A percentile compares a stretch with the other conserved stretches of the same genome.
These are phyloP conservation scores for Scaptomyza caliginosa DNA, from an alignment of 2,888 invertebrate species.

Conservation along the genomic window DNA sequence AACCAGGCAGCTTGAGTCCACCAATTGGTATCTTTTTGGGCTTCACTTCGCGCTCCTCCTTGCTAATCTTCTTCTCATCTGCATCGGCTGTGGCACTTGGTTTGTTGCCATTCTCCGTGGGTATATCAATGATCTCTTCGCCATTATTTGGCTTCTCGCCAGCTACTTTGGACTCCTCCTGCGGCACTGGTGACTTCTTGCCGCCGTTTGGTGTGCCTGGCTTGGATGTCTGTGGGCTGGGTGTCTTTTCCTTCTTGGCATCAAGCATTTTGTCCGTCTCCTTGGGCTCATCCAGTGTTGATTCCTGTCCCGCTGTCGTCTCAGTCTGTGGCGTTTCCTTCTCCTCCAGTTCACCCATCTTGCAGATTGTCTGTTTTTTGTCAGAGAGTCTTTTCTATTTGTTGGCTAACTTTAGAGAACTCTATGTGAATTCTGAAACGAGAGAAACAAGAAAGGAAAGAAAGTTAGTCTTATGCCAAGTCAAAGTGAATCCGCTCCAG, in stretches of 20 bases:
- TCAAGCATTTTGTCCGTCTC: constrained; percentile 84
- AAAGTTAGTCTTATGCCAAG: constrained; percentile 1
- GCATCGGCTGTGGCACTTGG: constrained; percentile 34
- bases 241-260: constrained; percentile 72
- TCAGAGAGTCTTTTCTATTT: neutral
- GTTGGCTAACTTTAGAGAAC: constrained; percentile 50
- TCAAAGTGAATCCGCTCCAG: neutral
- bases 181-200: constrained; percentile 57
- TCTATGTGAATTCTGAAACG: constrained; percentile 54
- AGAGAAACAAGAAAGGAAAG: neutral
- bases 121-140: constrained; percentile 83
- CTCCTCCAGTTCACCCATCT: constrained; percentile 84
- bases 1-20: constrained; percentile 94
- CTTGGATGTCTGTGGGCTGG: constrained; percentile 71
- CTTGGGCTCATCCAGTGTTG: constrained; percentile 81
- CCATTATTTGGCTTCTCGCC: constrained; percentile 52
- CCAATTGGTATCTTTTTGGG: constrained; percentile 94
- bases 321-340: constrained; percentile 83
- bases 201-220: constrained; percentile 71
- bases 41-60: constrained; percentile 90
- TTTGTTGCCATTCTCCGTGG: constrained; percentile 68
- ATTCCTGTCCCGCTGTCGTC: constrained; percentile 73
- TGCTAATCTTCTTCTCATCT: constrained; percentile 84
- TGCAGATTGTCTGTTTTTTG: constrained; percentile 1
- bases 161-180: constrained; percentile 32